A percentile compares a stretch with the other conserved stretches of the same genome.
phyloP scores from a whole-genome alignment of 2,888 invertebrate species.

The Idaea straminata region DNA sequence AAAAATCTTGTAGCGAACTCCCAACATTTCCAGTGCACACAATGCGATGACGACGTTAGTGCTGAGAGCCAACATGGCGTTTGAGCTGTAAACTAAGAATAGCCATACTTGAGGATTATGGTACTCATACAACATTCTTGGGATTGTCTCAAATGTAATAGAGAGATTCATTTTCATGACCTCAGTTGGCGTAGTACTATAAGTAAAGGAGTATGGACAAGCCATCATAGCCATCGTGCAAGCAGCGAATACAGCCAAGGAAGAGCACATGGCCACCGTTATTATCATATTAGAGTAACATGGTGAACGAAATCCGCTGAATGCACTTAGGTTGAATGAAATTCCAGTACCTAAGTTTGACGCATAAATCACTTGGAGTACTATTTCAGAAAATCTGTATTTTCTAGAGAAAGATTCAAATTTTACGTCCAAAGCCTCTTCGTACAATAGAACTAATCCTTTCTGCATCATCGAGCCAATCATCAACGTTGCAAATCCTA shows the following conservation, averaged over 20 bases:
- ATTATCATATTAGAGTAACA: slow-evolving; percentile 59
- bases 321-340: slow-evolving; percentile 48
- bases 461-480: slow-evolving; percentile 65
- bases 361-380: slow-evolving; percentile 44
- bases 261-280: slow-evolving; percentile 38
- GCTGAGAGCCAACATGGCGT: slow-evolving; percentile 41
- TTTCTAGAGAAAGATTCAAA: slow-evolving; percentile 41
- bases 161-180: slow-evolving; percentile 33
- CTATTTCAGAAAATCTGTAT: slow-evolving; percentile 34
- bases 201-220: slow-evolving; percentile 56
- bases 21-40: slow-evolving; percentile 44
- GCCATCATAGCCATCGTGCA: slow-evolving; percentile 51
- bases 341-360: slow-evolving; percentile 57
- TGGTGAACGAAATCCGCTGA: slow-evolving; percentile 54
- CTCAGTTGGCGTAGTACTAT: slow-evolving; percentile 32
- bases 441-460: slow-evolving; percentile 53
- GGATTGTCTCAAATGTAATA: slow-evolving; percentile 55
- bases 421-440: slow-evolving; percentile 49
- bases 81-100: slow-evolving; percentile 44
- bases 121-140: slow-evolving; percentile 51
- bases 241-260: slow-evolving; percentile 40
- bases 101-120: slow-evolving; percentile 45
- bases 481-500: slow-evolving; percentile 44
- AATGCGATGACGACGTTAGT: slow-evolving; percentile 42
- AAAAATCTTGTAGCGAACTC: slow-evolving; percentile 34